Conservation (phyloP, 2,113 vertebrate species). For the Pavo muticus region DNA sequence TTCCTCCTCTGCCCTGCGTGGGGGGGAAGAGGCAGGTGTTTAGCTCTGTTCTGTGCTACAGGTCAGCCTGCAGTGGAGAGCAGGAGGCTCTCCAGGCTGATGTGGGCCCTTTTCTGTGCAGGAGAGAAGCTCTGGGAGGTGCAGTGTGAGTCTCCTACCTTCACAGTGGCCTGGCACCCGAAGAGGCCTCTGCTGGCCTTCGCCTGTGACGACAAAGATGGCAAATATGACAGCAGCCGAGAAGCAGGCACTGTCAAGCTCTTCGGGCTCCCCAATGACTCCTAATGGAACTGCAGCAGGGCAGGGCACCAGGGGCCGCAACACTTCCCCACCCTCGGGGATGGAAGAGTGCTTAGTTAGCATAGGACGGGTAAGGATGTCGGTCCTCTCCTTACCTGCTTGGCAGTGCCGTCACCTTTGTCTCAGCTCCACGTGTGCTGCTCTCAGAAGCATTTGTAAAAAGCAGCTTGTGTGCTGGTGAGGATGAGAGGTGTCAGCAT, state of each 20-base stretch:
- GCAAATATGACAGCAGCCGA: constrained; percentile 96
- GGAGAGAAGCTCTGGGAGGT: constrained; percentile 99
- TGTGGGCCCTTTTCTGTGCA: constrained; percentile 53
- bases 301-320: background rate
- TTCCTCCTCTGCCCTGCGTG: background rate
- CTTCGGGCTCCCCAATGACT: constrained; percentile 97
- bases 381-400: background rate
- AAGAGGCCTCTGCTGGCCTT: constrained; percentile 94
- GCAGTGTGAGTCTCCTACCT: constrained; percentile 98
- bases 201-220: constrained; percentile 98
- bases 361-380: background rate
- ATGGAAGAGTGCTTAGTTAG: background rate
- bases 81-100: background rate
- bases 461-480: background rate
- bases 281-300: constrained; percentile 70
- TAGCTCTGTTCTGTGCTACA: fast-evolving
- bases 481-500: background rate
- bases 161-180: constrained; percentile 98
- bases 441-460: background rate
- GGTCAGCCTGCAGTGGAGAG: background rate
- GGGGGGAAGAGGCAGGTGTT: background rate
- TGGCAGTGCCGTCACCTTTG: background rate
- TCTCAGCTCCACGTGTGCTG: fast-evolving
- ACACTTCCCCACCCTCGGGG: background rate
- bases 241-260: constrained; percentile 98